Evolutionary conservation across 2,888 invertebrate species (phyloP), one percentile per base, ranked within the genome.

Genomic region (Marronus borbonicus): DNA sequence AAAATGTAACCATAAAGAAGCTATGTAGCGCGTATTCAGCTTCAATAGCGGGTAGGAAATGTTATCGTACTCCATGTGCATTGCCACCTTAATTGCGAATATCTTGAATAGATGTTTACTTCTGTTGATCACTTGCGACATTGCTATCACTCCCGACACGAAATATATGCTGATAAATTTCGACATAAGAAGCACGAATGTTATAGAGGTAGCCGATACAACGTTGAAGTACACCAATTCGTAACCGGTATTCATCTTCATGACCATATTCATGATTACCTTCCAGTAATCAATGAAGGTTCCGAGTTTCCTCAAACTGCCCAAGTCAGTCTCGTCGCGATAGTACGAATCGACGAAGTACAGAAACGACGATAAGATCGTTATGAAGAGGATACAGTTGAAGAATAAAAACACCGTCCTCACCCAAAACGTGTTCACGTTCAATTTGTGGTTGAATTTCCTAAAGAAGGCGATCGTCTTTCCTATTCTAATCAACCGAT

Each of bases 371-470:
- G 52, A 28, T 55, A 77, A 24, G 4, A 70, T 3, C 7, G 55
- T 64, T 55, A 65, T n/a, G 20, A 36, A 72, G 4, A 72, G 64
- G 14, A 64, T 24, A 20, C 70, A 70, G 28, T 60, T 31, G 28
- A 77, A 77, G n/a, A 72, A 49, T n/a, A 70, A n/a, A 39, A 62
- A 55, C 24, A 50, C 12, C 5, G 65, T 77, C 65, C 72, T 39
- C 10, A 77, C 77, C 77, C 77, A 77, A 65, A 72, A 77, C 14
- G 77, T 65, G 65, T 77, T 77, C 2, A 72, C 52, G 39, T 77
- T 64, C 44, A 77, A 70, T 58, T 55, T 77, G 39, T 72, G 70
- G 0, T 65, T 72, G 24, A 72, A 62, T 1, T 24, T 31, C 3
- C 31, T 65, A 10, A 58, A 49, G 52, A 72, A 72, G 36, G 28